phyloP scores from a whole-genome alignment of 2,113 vertebrate species.

The Eptesicus fuscus region DNA sequence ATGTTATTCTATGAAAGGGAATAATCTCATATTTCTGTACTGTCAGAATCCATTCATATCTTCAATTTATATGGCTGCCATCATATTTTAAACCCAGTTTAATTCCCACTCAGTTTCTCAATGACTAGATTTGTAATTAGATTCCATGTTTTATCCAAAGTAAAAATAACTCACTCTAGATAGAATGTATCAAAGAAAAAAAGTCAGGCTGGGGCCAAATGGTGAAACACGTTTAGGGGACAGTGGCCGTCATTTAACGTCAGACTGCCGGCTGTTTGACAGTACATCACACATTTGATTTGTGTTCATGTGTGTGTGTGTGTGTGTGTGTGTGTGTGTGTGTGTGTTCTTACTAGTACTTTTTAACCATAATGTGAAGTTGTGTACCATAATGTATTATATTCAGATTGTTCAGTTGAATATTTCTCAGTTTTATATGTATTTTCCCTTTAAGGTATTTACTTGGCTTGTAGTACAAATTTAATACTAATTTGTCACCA shows the following conservation, averaged over 20 bases:
- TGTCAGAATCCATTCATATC: background rate
- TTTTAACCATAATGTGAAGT: background rate
- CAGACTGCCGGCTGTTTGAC: background rate
- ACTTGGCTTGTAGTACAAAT: background rate
- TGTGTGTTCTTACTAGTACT: background rate
- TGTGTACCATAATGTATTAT: background rate
- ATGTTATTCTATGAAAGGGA: background rate
- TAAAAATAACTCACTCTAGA: background rate
- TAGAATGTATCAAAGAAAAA: background rate
- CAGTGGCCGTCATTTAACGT: background rate
- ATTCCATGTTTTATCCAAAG: background rate
- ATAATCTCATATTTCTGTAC: background rate
- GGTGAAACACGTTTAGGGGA: rapidly evolving
- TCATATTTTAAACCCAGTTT: background rate
- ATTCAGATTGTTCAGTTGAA: background rate
- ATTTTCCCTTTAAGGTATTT: background rate
- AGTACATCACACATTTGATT: background rate
- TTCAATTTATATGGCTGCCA: background rate
- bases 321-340: background rate
- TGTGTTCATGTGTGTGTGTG: background rate
- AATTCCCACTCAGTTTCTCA: background rate
- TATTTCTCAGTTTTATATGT: background rate
- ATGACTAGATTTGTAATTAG: constrained; percentile 14
- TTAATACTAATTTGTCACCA: background rate
- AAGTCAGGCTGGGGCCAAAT: background rate